Evolutionary conservation across 2,797 vertebrate species (phyloP).

Genomic region (Salmo trutta): DNA sequence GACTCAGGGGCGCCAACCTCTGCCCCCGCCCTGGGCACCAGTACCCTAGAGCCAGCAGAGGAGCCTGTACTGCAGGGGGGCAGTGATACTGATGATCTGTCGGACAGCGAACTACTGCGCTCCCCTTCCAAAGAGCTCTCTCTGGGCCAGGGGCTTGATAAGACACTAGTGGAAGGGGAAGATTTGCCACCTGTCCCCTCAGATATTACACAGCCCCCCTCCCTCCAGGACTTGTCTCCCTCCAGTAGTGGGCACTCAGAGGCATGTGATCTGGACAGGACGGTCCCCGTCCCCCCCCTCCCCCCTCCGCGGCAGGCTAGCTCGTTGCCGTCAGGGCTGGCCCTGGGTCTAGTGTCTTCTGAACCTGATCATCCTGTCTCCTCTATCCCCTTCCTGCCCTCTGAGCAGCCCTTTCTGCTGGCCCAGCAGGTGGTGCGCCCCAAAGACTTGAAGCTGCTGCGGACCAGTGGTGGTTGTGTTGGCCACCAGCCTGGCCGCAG

Average conservation of each 20-base stretch:
- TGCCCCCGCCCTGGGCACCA: not conserved
- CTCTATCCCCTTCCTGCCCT: slow-evolving; percentile 74
- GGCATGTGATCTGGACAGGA: slow-evolving; percentile 70
- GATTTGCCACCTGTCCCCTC: slow-evolving; percentile 60
- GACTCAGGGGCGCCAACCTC: slow-evolving; percentile 57
- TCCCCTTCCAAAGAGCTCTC: slow-evolving; percentile 81
- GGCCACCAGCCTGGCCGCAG: slow-evolving; percentile 78
- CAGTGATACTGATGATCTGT: slow-evolving; percentile 84
- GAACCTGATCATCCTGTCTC: slow-evolving; percentile 79
- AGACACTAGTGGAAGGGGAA: slow-evolving; percentile 80
- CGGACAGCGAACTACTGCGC: slow-evolving; percentile 81
- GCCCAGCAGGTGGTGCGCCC: slow-evolving; percentile 86
- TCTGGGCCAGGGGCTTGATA: slow-evolving; percentile 75
- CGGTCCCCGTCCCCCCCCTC: slow-evolving; percentile 63
- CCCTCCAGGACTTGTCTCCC: slow-evolving; percentile 76
- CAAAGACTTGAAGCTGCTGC: slow-evolving; percentile 86
- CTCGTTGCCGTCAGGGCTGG: slow-evolving; percentile 77
- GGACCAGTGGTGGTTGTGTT: slow-evolving; percentile 58
- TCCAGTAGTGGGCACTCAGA: slow-evolving; percentile 79
- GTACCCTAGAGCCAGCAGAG: slow-evolving; percentile 38
- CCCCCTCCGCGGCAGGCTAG: slow-evolving; percentile 78
- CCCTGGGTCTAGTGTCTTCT: slow-evolving; percentile 76
- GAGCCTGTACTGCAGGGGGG: slow-evolving; percentile 65
- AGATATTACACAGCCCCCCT: slow-evolving; percentile 64
- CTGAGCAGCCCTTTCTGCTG: slow-evolving; percentile 73